Conservation (phyloP, 2,797 vertebrate genomes). For the Eospalax fontanierii region DNA sequence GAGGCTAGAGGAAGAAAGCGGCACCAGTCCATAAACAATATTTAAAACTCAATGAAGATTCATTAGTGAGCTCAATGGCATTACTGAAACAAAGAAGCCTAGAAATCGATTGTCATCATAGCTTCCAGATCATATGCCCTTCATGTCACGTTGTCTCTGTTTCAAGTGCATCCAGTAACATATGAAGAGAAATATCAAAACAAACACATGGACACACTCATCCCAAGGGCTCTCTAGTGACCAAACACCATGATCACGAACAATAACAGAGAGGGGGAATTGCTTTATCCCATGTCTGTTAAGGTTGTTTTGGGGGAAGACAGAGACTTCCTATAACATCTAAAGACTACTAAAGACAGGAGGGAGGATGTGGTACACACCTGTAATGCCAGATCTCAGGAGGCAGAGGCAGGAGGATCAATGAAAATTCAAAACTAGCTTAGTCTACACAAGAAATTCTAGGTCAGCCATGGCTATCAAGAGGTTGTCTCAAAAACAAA, state of each 20-base stretch:
- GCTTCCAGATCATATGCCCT: not conserved
- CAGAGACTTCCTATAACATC: not conserved
- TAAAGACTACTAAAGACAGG: not conserved
- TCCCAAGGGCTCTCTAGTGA: not conserved
- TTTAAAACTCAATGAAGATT: slow-evolving; percentile 23
- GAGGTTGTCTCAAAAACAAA: not conserved
- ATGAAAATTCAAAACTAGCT: not conserved
- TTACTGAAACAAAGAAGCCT: slow-evolving; percentile 48
- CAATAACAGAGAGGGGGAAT: not conserved
- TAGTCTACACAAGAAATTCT: not conserved
- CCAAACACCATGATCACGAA: not conserved
- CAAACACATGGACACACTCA: not conserved
- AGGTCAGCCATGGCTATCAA: not conserved
- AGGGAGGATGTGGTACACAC: not conserved
- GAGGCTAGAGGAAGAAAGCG: not conserved
- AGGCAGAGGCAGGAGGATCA: not conserved
- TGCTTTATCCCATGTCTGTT: not conserved
- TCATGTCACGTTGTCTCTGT: not conserved
- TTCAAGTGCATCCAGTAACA: not conserved
- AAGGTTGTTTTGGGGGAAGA: not conserved
- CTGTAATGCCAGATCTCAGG: not conserved
- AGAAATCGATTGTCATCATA: not conserved
- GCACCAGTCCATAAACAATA: not conserved
- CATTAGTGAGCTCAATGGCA: not conserved
- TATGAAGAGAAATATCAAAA: not conserved